A percentile compares a stretch with the other conserved stretches of the same genome.
phyloP scores from a whole-genome alignment of 64 coral and sea anemone species.

The Orbicella faveolata region DNA sequence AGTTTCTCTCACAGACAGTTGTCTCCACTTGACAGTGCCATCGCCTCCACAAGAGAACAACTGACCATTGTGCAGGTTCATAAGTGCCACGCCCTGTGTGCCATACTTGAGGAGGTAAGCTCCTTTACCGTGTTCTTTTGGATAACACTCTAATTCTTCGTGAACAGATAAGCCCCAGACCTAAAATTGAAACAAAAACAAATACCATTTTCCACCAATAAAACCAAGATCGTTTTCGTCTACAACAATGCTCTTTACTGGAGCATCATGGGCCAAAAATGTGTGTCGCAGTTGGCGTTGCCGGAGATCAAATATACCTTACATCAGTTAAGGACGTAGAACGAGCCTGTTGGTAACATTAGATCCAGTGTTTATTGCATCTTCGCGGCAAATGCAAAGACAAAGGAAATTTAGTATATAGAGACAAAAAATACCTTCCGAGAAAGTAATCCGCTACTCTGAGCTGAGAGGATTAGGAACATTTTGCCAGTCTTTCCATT shows the following conservation, averaged over 20 bases:
- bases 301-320: slow-evolving; percentile 92
- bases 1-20: slow-evolving; percentile 79
- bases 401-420: neutral
- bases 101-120: slow-evolving; percentile 95
- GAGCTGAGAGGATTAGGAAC: no score
- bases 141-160: slow-evolving; percentile 78
- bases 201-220: neutral
- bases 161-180: slow-evolving; percentile 89
- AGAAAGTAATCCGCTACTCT: no score
- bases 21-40: slow-evolving; percentile 90
- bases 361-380: neutral
- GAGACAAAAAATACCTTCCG: no score
- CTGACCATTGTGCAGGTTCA: slow-evolving; percentile 72
- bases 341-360: neutral
- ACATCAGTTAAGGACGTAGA: slow-evolving; percentile 13
- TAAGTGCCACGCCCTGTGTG: slow-evolving; percentile 85
- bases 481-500: no score
- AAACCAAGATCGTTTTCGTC: slow-evolving; percentile 68
- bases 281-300: slow-evolving; percentile 87
- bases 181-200: slow-evolving; percentile 30
- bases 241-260: slow-evolving; percentile 91
- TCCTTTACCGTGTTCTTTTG: slow-evolving; percentile 85
- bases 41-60: slow-evolving; percentile 96
- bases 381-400: neutral
- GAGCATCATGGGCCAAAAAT: slow-evolving; percentile 93